Evolutionary conservation across 2,113 vertebrate species (phyloP).

Genomic region (Xiphorhynchus elegans): DNA sequence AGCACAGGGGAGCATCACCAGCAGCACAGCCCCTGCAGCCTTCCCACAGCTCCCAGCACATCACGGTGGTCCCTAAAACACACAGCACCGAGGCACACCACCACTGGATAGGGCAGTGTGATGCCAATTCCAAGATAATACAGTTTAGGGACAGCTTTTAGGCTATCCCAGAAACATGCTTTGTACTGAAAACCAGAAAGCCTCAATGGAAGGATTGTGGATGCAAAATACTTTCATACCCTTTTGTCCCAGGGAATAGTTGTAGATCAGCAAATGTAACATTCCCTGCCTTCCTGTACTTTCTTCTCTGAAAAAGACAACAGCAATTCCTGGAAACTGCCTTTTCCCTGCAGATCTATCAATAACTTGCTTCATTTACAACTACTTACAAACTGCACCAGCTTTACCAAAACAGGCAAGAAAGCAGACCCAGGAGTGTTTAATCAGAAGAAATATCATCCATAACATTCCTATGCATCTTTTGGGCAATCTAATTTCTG

Average conservation of each 20-base stretch:
- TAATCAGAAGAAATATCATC: neutral
- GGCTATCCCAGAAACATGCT: neutral
- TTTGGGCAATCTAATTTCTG: neutral
- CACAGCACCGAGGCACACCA: rapidly evolving
- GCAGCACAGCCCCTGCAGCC: neutral
- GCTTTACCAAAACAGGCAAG: neutral
- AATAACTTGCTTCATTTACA: neutral
- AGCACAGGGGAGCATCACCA: neutral
- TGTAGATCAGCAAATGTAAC: neutral
- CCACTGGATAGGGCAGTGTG: neutral
- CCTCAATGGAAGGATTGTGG: neutral
- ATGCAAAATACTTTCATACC: neutral
- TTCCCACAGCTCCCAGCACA: neutral
- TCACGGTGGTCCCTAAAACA: neutral
- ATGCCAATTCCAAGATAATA: neutral
- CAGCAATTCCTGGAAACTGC: neutral
- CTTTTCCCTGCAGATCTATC: neutral
- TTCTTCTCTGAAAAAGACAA: neutral
- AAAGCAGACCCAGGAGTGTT: neutral
- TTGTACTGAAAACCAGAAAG: neutral
- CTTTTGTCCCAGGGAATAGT: neutral
- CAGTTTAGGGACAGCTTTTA: neutral
- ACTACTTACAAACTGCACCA: neutral
- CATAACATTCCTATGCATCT: neutral
- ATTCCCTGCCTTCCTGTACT: neutral